Base-by-base conservation (phyloP, 2,888 invertebrate species). In the Anodontia alba region DNA sequence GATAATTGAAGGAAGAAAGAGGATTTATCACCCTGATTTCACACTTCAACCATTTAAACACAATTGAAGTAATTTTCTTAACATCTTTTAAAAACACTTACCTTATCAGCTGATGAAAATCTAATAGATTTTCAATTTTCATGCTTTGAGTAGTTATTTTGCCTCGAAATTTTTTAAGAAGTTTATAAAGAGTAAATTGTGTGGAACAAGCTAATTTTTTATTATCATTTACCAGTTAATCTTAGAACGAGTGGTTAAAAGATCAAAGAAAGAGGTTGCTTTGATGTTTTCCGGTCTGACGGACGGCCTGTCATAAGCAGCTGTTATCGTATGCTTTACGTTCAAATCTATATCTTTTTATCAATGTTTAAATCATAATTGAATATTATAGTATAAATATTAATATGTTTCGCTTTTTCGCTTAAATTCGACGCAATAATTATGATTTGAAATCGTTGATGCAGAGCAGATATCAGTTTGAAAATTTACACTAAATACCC, bases 61-160 rank as follows among this genome's bases (percentile, higher is more conserved):
- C 54, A 54, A 26, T 54, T 54, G 20, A 54, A 54, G 54, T 54
- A 54, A 54, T 54, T 54, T 54, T 54, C 54, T 26, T 54, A 54
- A 54, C 54, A 54, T 54, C 46, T 54, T 62, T 33, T 62, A 33
- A 8, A 31, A 33, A 33, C 62, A 17, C 33, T 33, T 76, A 72
- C 75, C 78, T 84, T 84, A 84, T 84, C 84, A 42, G 29, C 29
- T 62, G 74, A 79, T 67, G 76, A 79, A 81, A 81, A 81, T 81
- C 84, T 76, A 73, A 54, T 73, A 76, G 76, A 76, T 76, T 84
- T 84, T 81, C 84, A 84, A 81, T 84, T 81, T 84, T 79, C 81
- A 66, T 75, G 78, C 76, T 84, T 81, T 84, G 57, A 76, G 71
- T 67, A 78, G 76, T 84, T 79, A 81, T 76, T 81, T 79, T 77